Base-by-base conservation (phyloP, 2,113 vertebrate species). In the Sigmodon hispidus region DNA sequence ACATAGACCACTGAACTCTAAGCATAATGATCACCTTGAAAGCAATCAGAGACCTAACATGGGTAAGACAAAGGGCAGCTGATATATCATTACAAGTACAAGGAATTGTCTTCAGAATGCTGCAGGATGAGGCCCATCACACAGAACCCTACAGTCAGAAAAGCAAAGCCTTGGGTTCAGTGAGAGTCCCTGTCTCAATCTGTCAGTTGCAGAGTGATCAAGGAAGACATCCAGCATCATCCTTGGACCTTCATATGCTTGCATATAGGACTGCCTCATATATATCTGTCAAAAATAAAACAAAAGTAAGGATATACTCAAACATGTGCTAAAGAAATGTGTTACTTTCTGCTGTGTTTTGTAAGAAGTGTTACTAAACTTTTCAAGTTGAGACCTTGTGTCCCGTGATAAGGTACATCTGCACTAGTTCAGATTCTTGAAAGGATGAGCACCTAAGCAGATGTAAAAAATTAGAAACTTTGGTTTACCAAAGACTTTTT, bases 241-340 rank as follows among this genome's bases (percentile, higher is more conserved):
- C 21, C 21, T 81, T n/a, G 5, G 52, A 11, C 11, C 34, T 57
- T 11, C 36, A 59, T 21, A 24, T 57, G 17, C 19, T 29, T 57
- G 2, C 11, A 81, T 11, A n/a, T 5, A n/a, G 34, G 19, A 55
- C 4, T n/a, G n/a, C n/a, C 2, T 7, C 76, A 79, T 17, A 79
- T 34, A 57, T 22, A n/a, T 36, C 12, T 22, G 50, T 22, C 13
- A 75, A n/a, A 75, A 79, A 43, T 10, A 69, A 59, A 83, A 40
- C 50, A 19, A n/a, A 93, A 65, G 55, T 73, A 15, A 83, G 65
- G 48, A 86, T 9, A 65, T 91, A 65, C 75, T 80, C 36, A 75
- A 91, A 72, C 3, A 16, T 57, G 76, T 72, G 15, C 22, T 67
- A 19, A 96, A 65, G 65, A 87, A n/a, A 67, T 15, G 59, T 94